phyloP scores from a whole-genome alignment of 2,888 invertebrate species.

The Ectropis crepuscularia region DNA sequence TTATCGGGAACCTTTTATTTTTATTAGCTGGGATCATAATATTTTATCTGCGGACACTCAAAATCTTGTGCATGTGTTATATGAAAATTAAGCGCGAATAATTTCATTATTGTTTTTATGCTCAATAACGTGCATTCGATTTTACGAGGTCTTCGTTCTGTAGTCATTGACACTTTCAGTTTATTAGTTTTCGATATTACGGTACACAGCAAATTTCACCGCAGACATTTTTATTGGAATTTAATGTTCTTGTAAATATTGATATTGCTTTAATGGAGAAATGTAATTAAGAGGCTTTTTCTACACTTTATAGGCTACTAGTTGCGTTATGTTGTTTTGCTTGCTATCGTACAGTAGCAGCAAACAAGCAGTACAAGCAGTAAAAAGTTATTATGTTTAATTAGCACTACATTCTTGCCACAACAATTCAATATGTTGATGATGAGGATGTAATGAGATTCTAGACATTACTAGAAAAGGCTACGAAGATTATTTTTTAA shows the following conservation, averaged over 20 bases:
- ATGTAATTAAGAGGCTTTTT: background rate
- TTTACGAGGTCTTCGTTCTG: constrained; percentile 36
- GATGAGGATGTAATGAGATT: too few relatives aligned
- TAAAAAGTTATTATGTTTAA: too few relatives aligned
- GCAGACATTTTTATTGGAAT: constrained; percentile 22
- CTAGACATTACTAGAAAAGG: too few relatives aligned
- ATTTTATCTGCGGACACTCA: constrained; percentile 61
- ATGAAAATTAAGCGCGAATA: constrained; percentile 38
- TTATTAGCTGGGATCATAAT: constrained; percentile 75
- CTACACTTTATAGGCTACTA: background rate
- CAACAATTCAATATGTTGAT: too few relatives aligned
- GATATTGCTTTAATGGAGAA: background rate
- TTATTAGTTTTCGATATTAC: constrained; percentile 43
- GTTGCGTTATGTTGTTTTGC: too few relatives aligned
- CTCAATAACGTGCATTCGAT: constrained; percentile 40
- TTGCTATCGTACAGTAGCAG: too few relatives aligned
- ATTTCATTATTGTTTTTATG: constrained; percentile 42
- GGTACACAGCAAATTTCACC: constrained; percentile 36
- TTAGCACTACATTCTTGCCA: too few relatives aligned
- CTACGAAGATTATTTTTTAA: too few relatives aligned
- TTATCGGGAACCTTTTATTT: constrained; percentile 80
- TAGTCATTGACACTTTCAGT: constrained; percentile 37
- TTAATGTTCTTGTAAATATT: background rate
- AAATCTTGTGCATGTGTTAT: constrained; percentile 55
- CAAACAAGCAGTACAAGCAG: too few relatives aligned